Conservation (phyloP, 2,113 vertebrate genomes). For the Mugil cephalus region DNA sequence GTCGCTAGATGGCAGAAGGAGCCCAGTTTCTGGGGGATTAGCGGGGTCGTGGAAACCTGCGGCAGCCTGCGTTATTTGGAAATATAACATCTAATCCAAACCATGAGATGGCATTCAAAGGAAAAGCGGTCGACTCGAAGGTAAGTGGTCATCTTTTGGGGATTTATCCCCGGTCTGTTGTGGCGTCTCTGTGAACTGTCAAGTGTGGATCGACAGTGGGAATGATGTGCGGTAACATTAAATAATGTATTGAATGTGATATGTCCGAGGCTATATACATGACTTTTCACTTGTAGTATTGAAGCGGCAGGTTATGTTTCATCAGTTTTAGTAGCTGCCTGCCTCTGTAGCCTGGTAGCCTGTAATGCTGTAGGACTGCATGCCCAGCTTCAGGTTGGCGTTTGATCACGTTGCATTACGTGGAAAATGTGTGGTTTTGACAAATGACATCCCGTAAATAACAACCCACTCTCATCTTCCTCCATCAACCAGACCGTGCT, state of each 20-base stretch:
- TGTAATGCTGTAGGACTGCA: slow-evolving; percentile 1
- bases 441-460: not conserved
- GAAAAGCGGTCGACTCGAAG: slow-evolving; percentile 79
- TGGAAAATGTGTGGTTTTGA: slow-evolving; percentile 1
- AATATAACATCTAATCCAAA: slow-evolving; percentile 46
- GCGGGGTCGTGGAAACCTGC: slow-evolving; percentile 30
- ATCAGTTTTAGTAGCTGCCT: slow-evolving; percentile 1
- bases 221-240: slow-evolving; percentile 9
- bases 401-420: not conserved
- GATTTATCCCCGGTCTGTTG: not conserved
- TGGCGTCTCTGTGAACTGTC: slow-evolving; percentile 2
- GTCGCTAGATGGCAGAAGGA: slow-evolving; percentile 70
- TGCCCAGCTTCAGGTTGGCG: slow-evolving; percentile 2
- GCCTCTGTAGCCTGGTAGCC: slow-evolving; percentile 1
- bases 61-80: slow-evolving; percentile 43
- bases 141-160: slow-evolving; percentile 56
- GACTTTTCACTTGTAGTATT: not conserved
- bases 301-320: not conserved
- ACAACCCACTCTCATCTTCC: not conserved
- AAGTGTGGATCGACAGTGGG: slow-evolving; percentile 4
- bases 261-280: not conserved
- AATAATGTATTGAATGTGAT: not conserved
- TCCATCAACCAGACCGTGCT: slow-evolving; percentile 80
- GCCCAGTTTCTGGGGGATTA: slow-evolving; percentile 54
- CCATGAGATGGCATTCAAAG: slow-evolving; percentile 83